Evolutionary conservation across 35 echinoderm and acorn worm species (phyloP).

Genomic region (Chiridota heheva): DNA sequence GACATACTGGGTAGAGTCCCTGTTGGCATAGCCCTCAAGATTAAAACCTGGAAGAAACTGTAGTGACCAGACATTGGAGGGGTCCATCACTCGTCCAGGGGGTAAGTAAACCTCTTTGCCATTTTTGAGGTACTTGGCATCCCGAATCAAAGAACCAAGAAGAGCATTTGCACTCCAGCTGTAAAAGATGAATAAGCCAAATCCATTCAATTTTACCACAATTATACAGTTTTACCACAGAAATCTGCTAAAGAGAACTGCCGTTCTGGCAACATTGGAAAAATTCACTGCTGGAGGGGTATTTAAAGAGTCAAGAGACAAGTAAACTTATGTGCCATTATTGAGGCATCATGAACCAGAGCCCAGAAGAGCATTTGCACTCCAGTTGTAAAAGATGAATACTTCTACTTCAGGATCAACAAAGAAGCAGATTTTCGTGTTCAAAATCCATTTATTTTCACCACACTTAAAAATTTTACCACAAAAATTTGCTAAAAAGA

Average conservation of each 20-base stretch:
- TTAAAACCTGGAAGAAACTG: slow-evolving; percentile 93
- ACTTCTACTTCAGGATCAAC: too few species aligned
- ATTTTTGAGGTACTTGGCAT: slow-evolving; percentile 84
- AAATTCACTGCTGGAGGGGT: too few species aligned
- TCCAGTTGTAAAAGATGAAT: slow-evolving; percentile 64
- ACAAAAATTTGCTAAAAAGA: too few species aligned
- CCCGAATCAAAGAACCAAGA: slow-evolving; percentile 46
- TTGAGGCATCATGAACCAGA: slow-evolving; percentile 80
- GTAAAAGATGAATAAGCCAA: background rate
- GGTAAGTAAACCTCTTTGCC: slow-evolving; percentile 86
- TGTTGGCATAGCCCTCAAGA: slow-evolving; percentile 89
- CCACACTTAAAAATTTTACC: too few species aligned
- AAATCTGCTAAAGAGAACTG: too few species aligned
- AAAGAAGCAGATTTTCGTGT: too few species aligned
- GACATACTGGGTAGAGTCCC: slow-evolving; percentile 84
- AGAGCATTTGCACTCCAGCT: slow-evolving; percentile 87
- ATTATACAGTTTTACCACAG: too few species aligned
- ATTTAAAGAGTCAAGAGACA: slow-evolving; percentile 72
- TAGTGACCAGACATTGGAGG: slow-evolving; percentile 60
- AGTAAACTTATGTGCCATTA: slow-evolving; percentile 73
- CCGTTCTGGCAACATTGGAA: too few species aligned
- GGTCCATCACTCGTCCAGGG: slow-evolving; percentile 74
- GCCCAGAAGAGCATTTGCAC: slow-evolving; percentile 57
- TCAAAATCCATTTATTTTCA: background rate
- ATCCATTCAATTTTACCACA: background rate